Evolutionary conservation across 2,888 invertebrate genomes (phyloP), one percentile per base, ranked within the genome.

Genomic region (Heliconius aoede): DNA sequence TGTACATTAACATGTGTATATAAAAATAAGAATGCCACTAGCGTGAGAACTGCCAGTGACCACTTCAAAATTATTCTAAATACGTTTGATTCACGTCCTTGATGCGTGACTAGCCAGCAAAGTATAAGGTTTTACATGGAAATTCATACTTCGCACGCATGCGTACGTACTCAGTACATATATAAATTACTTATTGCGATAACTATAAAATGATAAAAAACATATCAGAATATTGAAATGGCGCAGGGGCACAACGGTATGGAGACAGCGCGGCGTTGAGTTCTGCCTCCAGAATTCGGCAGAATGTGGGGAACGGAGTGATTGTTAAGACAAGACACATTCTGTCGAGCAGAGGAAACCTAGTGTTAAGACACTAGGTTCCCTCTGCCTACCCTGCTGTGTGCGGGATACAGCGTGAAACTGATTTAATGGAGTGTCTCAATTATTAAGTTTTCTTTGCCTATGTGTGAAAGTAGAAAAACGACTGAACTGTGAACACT

Each of bases 51-150:
- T 82, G 84, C 81, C 86, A 83, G 85, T 87, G 87, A 85, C 85
- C 86, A 89, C 86, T 86, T 86, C 88, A 89, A 90, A 92, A 90
- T 91, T 92, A 94, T 93, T 90, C 93, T 86, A 88, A 86, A 87
- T 88, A 89, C 92, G 92, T 92, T 87, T 89, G 85, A 87, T 87
- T 82, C 87, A 86, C 91, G 93, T 92, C 93, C 93, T 94, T 94
- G 93, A 86, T 86, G 89, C 93, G 93, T 93, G 93, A 92, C 89
- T 86, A 82, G 93, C 81, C 84, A 86, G 83, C 86, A 83, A 90
- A 92, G 87, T 82, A 87, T 83, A 83, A 80, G 81, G 84, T 86
- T 85, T 85, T 88, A 87, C 88, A 83, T 81, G 85, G 86, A 87
- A 89, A 89, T 87, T 86, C 84, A 88, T 86, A 87, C 88, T 85